Percentiles rank a stretch among this genome's conserved stretches.
These are phyloP conservation scores for Macropis europaea DNA, from an alignment of 2,888 invertebrate genomes.

Conservation along the genomic window DNA sequence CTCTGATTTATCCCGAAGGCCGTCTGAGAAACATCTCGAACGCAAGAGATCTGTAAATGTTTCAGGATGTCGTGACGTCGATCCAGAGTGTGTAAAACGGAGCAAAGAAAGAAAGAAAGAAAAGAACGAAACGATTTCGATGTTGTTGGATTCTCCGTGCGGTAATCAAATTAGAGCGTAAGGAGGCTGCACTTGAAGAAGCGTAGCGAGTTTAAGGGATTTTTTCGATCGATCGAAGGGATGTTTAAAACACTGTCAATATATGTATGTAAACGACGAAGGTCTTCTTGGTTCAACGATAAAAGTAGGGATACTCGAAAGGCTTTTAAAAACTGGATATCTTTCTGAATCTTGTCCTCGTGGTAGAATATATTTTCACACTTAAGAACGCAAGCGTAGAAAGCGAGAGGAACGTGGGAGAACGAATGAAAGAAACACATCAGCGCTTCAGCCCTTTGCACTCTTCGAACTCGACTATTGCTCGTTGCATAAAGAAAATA, in stretches of 20 bases:
- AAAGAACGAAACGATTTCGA: not conserved
- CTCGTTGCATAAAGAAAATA: too few relatives aligned
- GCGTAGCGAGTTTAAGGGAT: constrained; percentile 9
- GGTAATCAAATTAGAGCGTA: constrained; percentile 12
- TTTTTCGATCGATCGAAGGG: constrained; percentile 18
- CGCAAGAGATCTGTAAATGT: not conserved
- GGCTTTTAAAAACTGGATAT: constrained; percentile 34
- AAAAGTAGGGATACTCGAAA: constrained; percentile 26
- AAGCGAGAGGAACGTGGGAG: constrained; percentile 20
- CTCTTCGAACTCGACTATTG: constrained; percentile 7
- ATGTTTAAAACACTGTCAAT: constrained; percentile 54
- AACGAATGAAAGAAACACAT: constrained; percentile 3
- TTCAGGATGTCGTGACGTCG: not conserved
- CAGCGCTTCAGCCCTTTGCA: constrained; percentile 39
- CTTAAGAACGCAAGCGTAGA: constrained; percentile 17
- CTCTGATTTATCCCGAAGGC: constrained; percentile 8
- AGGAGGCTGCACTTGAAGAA: constrained; percentile 4
- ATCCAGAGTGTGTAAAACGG: not conserved
- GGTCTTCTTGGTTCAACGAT: constrained; percentile 43
- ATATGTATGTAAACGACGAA: constrained; percentile 48
- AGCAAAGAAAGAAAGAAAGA: not conserved
- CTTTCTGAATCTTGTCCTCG: constrained; percentile 50
- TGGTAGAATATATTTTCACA: constrained; percentile 56
- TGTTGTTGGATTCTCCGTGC: not conserved
- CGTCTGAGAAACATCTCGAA: constrained; percentile 6